Base-by-base conservation (phyloP, 2,888 invertebrate species). In the Theretra japonica region DNA sequence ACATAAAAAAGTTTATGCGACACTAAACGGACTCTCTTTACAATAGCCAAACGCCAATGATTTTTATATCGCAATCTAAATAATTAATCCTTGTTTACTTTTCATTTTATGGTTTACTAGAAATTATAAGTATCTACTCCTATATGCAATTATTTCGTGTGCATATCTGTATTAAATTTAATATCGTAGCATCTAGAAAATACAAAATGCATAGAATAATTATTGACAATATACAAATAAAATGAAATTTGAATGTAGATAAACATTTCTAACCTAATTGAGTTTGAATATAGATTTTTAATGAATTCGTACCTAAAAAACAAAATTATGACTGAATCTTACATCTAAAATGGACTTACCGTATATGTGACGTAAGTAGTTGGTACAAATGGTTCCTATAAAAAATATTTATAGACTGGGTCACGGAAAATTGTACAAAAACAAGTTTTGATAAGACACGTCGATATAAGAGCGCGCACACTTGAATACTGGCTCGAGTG, bases 391-490 rank as follows among this genome's bases (percentile, higher is more conserved):
- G 1, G 17, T 41, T 41, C 15, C 7, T 23, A n/a, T 53, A 53
- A 8, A 60, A 62, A 62, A 41, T 62, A 48, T 65, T 48, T 72
- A 69, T 5, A n/a, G 60, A 28, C 77, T 79, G 78, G 62, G 75
- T 72, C 23, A 68, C 19, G 11, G 7, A 7, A 60, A 68, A 19
- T 62, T 17, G 19, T 70, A 7, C 60, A 69, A 69, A 30, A 23
- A 69, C 30, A n/a, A 53, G 53, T 60, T 56, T 70, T 53, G 28
- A 30, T 53, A 70, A 28, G 28, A 56, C 70, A 70, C 70, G 70
- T 53, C 62, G 19, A 23, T 21, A 21, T 48, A 70, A 28, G 15
- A 62, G 56, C 70, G 70, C 70, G 56, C 62, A 28, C 70, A 59
- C 50, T 62, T 23, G 56, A 28, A 30, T 28, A 70, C 70, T 70